Evolutionary conservation across 1,140 invertebrate species (phyloP), one percentile per base, ranked within the genome.

Genomic region (Helicoverpa zea): DNA sequence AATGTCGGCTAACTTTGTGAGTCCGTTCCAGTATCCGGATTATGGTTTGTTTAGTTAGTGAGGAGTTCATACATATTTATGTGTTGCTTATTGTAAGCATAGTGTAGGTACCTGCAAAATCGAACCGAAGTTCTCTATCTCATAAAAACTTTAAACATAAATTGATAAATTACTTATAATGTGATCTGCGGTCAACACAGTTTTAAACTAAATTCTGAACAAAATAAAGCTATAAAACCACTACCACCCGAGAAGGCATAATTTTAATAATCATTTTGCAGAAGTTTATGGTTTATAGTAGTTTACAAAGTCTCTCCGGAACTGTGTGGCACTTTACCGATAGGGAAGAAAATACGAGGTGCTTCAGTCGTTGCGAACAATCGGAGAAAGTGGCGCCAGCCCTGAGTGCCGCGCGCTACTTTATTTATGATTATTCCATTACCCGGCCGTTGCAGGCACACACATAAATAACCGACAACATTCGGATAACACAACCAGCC

Each of bases 371-470:
- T 16, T 51, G 49, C 52, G 63, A 49, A 78, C 63, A 54, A 78
- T 66, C 63, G 63, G 35, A 56, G 63, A 47, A 76, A 78, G 47
- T 78, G 75, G 30, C 66, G 76, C 51, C 72, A 72, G 51, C 14
- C 13, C 13, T 2, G 16, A 49, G 18, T n/a, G 52, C 43, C 54
- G 66, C 79, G 74, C 72, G 72, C 56, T 81, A 58, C 76, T 81
- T 83, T 81, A 81, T 84, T 81, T 83, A 79, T 81, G 75, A 80
- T 84, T 73, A 81, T 75, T 75, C 78, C 72, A 61, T 80, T 78
- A 81, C 58, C 12, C 66, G 64, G 63, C 52, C 51, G 73, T 16
- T 52, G 52, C 81, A 63, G 54, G 47, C 80, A 35, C 16, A 43
- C n/a, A 70, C 63, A 81, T 81, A 81, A 63, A 70, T 83, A 63